Evolutionary conservation across 2,113 vertebrate species (phyloP).

Genomic region (Platysteira castanea): DNA sequence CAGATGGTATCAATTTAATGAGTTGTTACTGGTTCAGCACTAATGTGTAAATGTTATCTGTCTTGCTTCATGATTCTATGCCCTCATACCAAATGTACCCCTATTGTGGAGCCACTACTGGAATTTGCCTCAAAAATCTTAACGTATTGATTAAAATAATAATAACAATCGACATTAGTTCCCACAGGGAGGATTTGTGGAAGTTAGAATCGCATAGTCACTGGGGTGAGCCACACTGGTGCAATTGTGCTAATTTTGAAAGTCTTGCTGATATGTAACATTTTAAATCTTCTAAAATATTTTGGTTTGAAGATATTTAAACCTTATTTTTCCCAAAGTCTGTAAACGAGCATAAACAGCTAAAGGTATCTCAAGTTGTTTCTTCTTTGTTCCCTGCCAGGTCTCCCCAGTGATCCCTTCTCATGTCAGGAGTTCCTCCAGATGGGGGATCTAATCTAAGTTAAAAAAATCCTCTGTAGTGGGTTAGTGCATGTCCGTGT

Average conservation of each 20-base stretch:
- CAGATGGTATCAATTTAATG: slow-evolving; percentile 31
- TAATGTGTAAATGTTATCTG: not conserved
- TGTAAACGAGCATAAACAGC: not conserved
- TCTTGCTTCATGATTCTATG: not conserved
- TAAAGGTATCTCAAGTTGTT: not conserved
- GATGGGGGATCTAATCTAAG: not conserved
- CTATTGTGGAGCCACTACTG: not conserved
- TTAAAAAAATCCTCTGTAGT: not conserved
- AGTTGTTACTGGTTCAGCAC: slow-evolving; percentile 10
- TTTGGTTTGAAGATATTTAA: not conserved
- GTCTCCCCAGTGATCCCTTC: not conserved
- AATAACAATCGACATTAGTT: not conserved
- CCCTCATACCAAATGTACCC: not conserved
- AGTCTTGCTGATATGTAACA: not conserved
- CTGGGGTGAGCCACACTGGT: fast-evolving
- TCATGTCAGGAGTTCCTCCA: not conserved
- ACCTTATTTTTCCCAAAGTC: not conserved
- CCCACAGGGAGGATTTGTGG: not conserved
- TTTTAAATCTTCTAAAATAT: not conserved
- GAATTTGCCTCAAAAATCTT: not conserved
- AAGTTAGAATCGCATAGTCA: not conserved
- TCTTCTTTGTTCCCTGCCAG: not conserved
- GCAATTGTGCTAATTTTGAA: not conserved
- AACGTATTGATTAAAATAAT: not conserved
- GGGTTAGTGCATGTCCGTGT: not conserved